Base-by-base conservation (phyloP, 2,113 vertebrate genomes). In the Dipodomys ordii region DNA sequence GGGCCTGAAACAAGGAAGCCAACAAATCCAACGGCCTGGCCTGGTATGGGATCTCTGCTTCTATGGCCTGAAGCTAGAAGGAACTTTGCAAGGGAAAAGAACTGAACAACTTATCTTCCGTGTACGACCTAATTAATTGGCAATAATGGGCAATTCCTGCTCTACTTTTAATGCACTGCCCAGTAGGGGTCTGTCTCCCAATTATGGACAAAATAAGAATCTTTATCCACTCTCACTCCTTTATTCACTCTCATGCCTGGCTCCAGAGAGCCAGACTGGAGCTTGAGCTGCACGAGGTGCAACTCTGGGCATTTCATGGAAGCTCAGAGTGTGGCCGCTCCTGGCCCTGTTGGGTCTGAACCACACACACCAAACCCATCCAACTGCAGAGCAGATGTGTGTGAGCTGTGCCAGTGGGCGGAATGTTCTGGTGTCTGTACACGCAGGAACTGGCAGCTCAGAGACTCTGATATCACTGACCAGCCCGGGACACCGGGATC, bases 131-230 rank as follows among this genome's bases (percentile, higher is more conserved):
- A 39, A 35, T 69, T 53, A 25, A 65, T 74, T 67, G 32, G 72
- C 80, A 25, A 22, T 60, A 71, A 62, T 4, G 49, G 90, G 27
- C 22, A 19, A 28, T 18, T 49, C 35, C 74, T 67, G 57, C 32
- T 72, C 76, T 87, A n/a, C 69, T 60, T 80, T 65, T 49, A 87
- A 62, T 23, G 28, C 4, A 6, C 25, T 7, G 18, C 72, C n/a
- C 39, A 23, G 88, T 78, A 83, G 91, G 88, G 6, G 25, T 80
- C 46, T 68, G 62, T 20, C 35, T 46, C 81, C 60, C 60, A 84
- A 3, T 80, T 53, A 57, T 1, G 1, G 28, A 44, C 23, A 28
- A 3, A 53, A 57, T 57, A 62, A 78, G 60, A 0, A n/a, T 12
- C 73, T 49, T 68, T 83, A 64, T 79, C 57, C 74, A 35, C 32